These are phyloP conservation scores for Chiloscyllium punctatum DNA, from an alignment of 2,797 vertebrate genomes.

Conservation along the genomic window DNA sequence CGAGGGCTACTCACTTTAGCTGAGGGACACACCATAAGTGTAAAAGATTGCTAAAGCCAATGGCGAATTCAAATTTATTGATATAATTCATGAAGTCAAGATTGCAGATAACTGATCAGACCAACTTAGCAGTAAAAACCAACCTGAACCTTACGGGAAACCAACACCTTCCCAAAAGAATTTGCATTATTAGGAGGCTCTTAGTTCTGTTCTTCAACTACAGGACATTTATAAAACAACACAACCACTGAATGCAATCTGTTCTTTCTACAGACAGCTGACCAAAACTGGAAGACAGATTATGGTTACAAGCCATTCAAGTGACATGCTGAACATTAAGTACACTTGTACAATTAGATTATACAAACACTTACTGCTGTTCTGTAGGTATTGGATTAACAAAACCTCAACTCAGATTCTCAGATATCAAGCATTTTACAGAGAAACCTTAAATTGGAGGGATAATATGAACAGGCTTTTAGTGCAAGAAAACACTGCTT, in stretches of 20 bases:
- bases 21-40: conserved; percentile 41
- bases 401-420: background rate
- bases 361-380: conserved; percentile 19
- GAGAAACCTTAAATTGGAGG: background rate
- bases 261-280: conserved; percentile 10
- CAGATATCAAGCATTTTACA: conserved; percentile 9
- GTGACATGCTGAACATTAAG: conserved; percentile 29
- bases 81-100: conserved; percentile 11
- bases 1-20: conserved; percentile 50
- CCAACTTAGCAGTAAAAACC: conserved; percentile 32
- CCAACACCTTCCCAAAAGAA: background rate
- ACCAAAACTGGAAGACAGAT: background rate
- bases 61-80: background rate
- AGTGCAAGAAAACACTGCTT: conserved; percentile 14
- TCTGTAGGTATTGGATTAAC: background rate
- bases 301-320: conserved; percentile 31
- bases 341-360: conserved; percentile 23
- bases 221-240: background rate
- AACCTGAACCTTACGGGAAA: conserved; percentile 10
- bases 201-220: conserved; percentile 21
- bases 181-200: background rate
- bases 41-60: conserved; percentile 41
- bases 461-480: conserved; percentile 13
- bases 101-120: conserved; percentile 11
- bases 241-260: background rate